Evolutionary conservation across 2,888 invertebrate genomes (phyloP).

Genomic region (Macrosoma leucophasiata): DNA sequence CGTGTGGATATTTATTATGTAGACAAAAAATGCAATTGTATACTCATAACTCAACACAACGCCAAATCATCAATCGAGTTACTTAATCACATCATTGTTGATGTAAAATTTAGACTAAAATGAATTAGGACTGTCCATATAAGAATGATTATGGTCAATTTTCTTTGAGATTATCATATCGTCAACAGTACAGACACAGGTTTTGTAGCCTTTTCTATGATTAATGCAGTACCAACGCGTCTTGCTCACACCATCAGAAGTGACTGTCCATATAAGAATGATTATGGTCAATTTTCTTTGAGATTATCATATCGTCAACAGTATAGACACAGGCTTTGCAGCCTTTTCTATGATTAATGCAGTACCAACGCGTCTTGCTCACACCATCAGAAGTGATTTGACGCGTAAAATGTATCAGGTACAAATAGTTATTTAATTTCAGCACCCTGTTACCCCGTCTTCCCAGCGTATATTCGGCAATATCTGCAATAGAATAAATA

Average conservation of each 20-base stretch:
- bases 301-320: constrained; percentile 19
- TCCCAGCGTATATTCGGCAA: not conserved
- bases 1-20: no score
- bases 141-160: constrained; percentile 20
- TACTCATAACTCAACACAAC: no score
- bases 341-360: constrained; percentile 3
- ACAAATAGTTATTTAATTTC: not conserved
- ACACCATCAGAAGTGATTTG: not conserved
- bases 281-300: constrained; percentile 16
- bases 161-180: constrained; percentile 17
- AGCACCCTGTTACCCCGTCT: constrained; percentile 4
- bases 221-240: constrained; percentile 4
- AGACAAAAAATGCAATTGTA: no score
- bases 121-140: constrained; percentile 1
- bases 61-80: no score
- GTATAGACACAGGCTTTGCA: constrained; percentile 30
- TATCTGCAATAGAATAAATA: not conserved
- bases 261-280: constrained; percentile 12
- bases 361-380: constrained; percentile 5
- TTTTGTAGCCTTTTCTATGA: constrained; percentile 18
- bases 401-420: not conserved
- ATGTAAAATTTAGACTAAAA: no score
- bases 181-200: constrained; percentile 28
- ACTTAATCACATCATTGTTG: no score
- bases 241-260: not conserved